phyloP scores from a whole-genome alignment of 2,113 vertebrate species.

The Mirza zaza region DNA sequence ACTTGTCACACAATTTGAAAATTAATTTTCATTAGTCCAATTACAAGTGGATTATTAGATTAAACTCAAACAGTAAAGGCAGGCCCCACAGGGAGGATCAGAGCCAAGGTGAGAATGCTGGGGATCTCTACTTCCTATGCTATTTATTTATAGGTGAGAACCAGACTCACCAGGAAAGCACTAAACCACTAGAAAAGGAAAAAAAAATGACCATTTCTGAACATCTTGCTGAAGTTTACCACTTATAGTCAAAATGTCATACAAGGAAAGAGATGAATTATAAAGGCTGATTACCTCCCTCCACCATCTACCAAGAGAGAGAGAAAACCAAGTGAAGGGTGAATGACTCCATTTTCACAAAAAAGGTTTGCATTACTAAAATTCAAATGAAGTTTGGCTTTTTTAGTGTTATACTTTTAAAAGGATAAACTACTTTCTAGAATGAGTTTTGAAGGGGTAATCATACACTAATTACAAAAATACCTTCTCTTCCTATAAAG shows the following conservation, averaged over 20 bases:
- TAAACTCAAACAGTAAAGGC: neutral
- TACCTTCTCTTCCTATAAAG: slow-evolving; percentile 27
- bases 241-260: neutral
- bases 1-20: slow-evolving; percentile 38
- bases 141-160: slow-evolving; percentile 3
- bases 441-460: slow-evolving; percentile 51
- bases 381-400: slow-evolving; percentile 19
- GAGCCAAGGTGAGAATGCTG: neutral
- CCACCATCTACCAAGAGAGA: neutral
- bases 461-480: slow-evolving; percentile 1
- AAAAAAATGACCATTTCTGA: slow-evolving; percentile 8
- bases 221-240: slow-evolving; percentile 18
- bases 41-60: slow-evolving; percentile 42
- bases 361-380: slow-evolving; percentile 11
- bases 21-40: slow-evolving; percentile 52
- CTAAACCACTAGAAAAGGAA: neutral
- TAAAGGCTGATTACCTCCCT: neutral
- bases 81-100: neutral
- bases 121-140: neutral
- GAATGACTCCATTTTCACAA: slow-evolving; percentile 1
- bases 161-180: neutral
- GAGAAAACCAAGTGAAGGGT: neutral
- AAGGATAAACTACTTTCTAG: slow-evolving; percentile 49
- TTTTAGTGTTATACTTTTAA: slow-evolving; percentile 34
- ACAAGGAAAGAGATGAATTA: neutral